Percentiles rank a stretch among this genome's conserved stretches.
Evolutionary conservation across 2,888 invertebrate species (phyloP).

Genomic region (Cephonodes hylas): DNA sequence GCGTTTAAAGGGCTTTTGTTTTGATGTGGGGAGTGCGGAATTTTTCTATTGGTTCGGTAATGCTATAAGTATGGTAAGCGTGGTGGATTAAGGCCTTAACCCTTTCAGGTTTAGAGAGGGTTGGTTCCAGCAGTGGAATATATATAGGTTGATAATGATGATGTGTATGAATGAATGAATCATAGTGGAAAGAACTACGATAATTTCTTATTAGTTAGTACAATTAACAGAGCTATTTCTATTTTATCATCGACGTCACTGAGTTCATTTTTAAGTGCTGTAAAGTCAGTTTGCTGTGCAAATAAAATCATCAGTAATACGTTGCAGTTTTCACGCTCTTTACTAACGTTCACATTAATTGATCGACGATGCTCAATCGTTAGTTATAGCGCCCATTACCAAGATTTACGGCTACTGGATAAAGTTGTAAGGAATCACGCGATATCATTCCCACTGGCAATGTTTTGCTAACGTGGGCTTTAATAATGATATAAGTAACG

Average conservation of each 20-base stretch:
- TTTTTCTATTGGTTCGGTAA: background rate
- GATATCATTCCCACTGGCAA: background rate
- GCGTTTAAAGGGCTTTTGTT: background rate
- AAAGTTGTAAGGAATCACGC: background rate
- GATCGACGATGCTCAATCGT: background rate
- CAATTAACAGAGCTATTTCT: too few relatives aligned
- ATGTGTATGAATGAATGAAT: too few relatives aligned
- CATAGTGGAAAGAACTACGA: too few relatives aligned
- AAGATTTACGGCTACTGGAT: background rate
- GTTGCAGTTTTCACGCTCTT: background rate
- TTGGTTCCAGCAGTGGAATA: too few relatives aligned
- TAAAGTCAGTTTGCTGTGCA: too few relatives aligned
- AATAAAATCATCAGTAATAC: background rate
- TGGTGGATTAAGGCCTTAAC: too few relatives aligned
- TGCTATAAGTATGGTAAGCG: too few relatives aligned
- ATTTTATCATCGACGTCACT: too few relatives aligned
- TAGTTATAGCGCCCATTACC: background rate
- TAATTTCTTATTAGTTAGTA: too few relatives aligned
- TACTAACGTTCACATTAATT: background rate
- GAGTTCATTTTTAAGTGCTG: too few relatives aligned
- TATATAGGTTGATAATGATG: too few relatives aligned
- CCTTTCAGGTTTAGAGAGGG: too few relatives aligned
- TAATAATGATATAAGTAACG: background rate
- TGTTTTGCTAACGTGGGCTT: background rate
- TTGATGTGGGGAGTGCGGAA: background rate